phyloP scores from a whole-genome alignment of 2,797 vertebrate species.

The Fratercula arctica region DNA sequence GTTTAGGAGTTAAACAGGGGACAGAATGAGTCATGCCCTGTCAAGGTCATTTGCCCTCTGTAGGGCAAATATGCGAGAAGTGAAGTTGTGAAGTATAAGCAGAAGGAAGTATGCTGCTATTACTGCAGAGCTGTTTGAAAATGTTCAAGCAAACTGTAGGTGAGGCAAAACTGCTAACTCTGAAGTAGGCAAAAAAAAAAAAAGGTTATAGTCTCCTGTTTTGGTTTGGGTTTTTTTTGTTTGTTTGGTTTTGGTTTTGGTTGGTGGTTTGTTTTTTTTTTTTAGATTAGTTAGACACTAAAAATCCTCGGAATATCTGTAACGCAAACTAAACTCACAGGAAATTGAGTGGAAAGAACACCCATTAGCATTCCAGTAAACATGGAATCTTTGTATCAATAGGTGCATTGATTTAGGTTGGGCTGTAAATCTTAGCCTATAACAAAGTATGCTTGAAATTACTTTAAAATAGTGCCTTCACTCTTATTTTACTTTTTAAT shows the following conservation, averaged over 20 bases:
- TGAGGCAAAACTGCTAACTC: not conserved
- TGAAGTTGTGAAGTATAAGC: not conserved
- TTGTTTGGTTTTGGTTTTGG: not conserved
- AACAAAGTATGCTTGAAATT: not conserved
- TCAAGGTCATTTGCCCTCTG: slow-evolving; percentile 61
- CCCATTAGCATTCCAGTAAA: not conserved
- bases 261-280: too few species aligned
- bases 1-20: not conserved
- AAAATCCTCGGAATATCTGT: not conserved
- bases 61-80: not conserved
- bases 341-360: not conserved
- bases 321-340: not conserved
- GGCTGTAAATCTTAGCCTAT: not conserved
- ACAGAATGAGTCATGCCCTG: slow-evolving; percentile 33
- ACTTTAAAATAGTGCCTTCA: not conserved
- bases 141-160: not conserved
- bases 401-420: not conserved
- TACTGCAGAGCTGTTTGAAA: not conserved
- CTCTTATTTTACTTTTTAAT: not conserved
- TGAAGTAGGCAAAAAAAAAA: not conserved
- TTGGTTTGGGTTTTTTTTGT: not conserved
- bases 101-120: not conserved
- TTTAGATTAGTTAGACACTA: not conserved
- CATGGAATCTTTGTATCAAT: not conserved
- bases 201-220: not conserved